Evolutionary conservation across 2,888 invertebrate genomes (phyloP).

Genomic region (Hypsopygia costalis): DNA sequence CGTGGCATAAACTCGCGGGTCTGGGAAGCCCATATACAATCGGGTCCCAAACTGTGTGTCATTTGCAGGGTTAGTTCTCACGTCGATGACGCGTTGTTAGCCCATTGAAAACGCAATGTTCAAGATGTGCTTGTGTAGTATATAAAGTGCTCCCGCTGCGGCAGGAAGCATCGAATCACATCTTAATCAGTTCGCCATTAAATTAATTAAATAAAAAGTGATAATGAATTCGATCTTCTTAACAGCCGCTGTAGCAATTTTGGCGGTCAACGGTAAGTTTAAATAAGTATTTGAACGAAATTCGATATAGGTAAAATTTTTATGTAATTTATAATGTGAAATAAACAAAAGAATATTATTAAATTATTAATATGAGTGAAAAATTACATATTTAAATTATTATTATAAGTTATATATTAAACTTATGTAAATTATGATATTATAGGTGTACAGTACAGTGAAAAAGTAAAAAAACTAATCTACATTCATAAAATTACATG

Average conservation of each 20-base stretch:
- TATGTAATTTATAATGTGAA: too few relatives aligned
- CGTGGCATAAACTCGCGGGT: neutral
- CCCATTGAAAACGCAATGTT: conserved; percentile 64
- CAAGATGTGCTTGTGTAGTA: conserved; percentile 64
- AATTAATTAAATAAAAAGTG: conserved; percentile 27
- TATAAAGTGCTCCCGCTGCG: conserved; percentile 60
- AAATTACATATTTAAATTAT: too few relatives aligned
- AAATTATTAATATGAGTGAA: too few relatives aligned
- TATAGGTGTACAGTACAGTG: too few relatives aligned
- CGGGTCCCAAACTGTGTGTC: neutral
- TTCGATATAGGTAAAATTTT: too few relatives aligned
- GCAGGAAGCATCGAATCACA: conserved; percentile 54
- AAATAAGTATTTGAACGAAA: conserved; percentile 13
- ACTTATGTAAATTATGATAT: too few relatives aligned
- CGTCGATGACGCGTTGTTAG: conserved; percentile 53
- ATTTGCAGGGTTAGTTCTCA: conserved; percentile 58
- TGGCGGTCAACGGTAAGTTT: conserved; percentile 63
- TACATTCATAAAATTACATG: too few relatives aligned
- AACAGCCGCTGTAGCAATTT: conserved; percentile 37
- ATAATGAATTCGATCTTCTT: conserved; percentile 46
- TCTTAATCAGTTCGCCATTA: conserved; percentile 27
- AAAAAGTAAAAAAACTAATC: too few relatives aligned
- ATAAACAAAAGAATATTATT: too few relatives aligned
- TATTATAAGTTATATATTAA: too few relatives aligned
- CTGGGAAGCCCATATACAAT: conserved; percentile 2